Evolutionary conservation across 2,113 vertebrate species (phyloP).

Genomic region (Hydrochoerus hydrochaeris): DNA sequence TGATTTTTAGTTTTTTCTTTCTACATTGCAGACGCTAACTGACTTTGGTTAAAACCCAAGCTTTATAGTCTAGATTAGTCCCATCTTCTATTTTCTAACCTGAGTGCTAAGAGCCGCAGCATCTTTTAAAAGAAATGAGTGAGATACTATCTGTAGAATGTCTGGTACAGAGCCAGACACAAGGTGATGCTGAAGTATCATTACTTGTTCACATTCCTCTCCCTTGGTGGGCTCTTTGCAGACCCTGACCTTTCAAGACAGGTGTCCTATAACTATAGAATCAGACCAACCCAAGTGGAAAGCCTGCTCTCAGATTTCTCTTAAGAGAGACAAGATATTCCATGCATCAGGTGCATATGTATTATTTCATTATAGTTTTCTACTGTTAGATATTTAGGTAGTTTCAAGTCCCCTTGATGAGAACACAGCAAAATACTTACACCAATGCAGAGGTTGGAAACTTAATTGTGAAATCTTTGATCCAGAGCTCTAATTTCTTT

Average conservation of each 20-base stretch:
- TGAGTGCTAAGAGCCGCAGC: background rate
- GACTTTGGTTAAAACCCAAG: background rate
- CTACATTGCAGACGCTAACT: background rate
- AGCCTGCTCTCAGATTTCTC: background rate
- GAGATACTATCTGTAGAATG: background rate
- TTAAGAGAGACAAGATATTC: background rate
- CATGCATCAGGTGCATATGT: background rate
- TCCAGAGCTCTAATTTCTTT: background rate
- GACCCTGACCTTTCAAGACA: background rate
- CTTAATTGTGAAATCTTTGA: background rate
- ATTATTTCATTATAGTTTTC: background rate
- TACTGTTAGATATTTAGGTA: background rate
- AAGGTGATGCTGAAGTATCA: background rate
- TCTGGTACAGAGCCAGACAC: background rate
- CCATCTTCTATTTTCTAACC: background rate
- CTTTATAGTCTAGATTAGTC: background rate
- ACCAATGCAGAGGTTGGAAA: background rate
- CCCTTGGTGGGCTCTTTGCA: background rate
- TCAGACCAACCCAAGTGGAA: background rate
- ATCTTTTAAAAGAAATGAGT: background rate
- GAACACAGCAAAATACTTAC: background rate
- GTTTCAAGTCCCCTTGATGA: background rate
- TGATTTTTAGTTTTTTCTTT: background rate
- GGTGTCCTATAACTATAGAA: background rate
- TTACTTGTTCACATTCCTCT: background rate